Evolutionary conservation across 2,797 vertebrate species (phyloP).

Genomic region (Cryptoblepharus egeriae): DNA sequence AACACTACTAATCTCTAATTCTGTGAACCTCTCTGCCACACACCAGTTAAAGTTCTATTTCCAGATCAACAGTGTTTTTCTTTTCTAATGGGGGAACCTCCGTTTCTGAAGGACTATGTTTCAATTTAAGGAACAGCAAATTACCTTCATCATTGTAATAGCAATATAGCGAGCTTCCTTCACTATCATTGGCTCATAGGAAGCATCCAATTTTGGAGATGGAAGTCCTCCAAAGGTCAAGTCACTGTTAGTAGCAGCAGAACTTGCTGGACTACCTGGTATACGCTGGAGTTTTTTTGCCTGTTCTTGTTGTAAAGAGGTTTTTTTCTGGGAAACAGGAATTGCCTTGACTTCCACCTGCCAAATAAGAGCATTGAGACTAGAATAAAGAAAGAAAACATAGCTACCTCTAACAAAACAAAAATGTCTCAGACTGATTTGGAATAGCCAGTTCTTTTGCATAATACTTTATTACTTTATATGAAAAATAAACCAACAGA

Average conservation of each 20-base stretch:
- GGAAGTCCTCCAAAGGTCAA: constrained; percentile 95
- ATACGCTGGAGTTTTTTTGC: constrained; percentile 90
- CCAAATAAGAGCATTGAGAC: background rate
- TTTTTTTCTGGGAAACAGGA: constrained; percentile 97
- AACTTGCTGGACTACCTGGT: constrained; percentile 85
- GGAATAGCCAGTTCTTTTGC: background rate
- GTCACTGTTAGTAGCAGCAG: constrained; percentile 81
- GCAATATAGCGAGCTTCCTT: constrained; percentile 98
- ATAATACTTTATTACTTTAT: background rate
- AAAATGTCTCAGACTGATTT: background rate
- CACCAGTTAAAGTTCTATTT: too few relatives aligned
- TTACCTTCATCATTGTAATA: constrained; percentile 99
- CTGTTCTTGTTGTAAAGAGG: constrained; percentile 91
- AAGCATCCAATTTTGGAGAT: constrained; percentile 94
- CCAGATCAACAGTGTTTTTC: too few relatives aligned
- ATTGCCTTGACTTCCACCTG: constrained; percentile 99
- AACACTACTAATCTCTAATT: too few relatives aligned
- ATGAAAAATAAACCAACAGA: background rate
- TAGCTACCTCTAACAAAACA: background rate
- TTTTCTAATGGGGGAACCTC: too few relatives aligned
- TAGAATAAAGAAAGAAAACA: background rate
- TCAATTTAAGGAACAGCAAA: background rate
- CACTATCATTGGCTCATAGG: constrained; percentile 98
- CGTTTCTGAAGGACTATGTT: background rate
- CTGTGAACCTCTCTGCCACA: too few relatives aligned